Conservation (phyloP, 2,888 invertebrate genomes). For the Drosophila hamatofila region DNA sequence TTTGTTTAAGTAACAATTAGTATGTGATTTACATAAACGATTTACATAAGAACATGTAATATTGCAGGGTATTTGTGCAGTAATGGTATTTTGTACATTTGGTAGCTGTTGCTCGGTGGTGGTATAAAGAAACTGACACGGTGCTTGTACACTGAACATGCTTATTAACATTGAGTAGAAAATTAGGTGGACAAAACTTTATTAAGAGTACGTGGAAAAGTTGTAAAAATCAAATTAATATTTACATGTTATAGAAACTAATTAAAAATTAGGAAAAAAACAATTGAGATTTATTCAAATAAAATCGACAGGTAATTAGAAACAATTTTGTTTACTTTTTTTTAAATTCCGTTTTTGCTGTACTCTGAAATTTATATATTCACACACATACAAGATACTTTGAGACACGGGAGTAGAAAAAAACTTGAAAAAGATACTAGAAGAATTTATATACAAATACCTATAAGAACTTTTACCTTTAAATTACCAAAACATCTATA, state of each 20-base stretch:
- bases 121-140: constrained; percentile 38
- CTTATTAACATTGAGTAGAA: constrained; percentile 53
- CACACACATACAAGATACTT: constrained; percentile 86
- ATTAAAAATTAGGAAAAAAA: constrained; percentile 12
- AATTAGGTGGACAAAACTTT: constrained; percentile 36
- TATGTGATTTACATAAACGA: constrained; percentile 10
- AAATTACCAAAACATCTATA: constrained; percentile 3
- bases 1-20: constrained; percentile 31
- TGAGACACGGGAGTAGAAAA: constrained; percentile 82
- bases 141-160: constrained; percentile 79
- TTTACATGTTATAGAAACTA: constrained; percentile 59
- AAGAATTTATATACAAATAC: constrained; percentile 8
- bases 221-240: constrained; percentile 48
- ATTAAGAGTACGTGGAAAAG: constrained; percentile 34
- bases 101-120: constrained; percentile 24
- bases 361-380: constrained; percentile 76
- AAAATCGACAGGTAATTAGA: constrained; percentile 44
- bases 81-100: constrained; percentile 50
- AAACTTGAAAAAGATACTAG: constrained; percentile 42
- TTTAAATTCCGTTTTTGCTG: constrained; percentile 64
- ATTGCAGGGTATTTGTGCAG: constrained; percentile 69
- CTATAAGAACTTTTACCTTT: constrained; percentile 4
- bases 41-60: constrained; percentile 56
- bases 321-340: constrained; percentile 29
- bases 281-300: constrained; percentile 56